Evolutionary conservation across 2,888 invertebrate species (phyloP).

Genomic region (Nomada fabriciana): DNA sequence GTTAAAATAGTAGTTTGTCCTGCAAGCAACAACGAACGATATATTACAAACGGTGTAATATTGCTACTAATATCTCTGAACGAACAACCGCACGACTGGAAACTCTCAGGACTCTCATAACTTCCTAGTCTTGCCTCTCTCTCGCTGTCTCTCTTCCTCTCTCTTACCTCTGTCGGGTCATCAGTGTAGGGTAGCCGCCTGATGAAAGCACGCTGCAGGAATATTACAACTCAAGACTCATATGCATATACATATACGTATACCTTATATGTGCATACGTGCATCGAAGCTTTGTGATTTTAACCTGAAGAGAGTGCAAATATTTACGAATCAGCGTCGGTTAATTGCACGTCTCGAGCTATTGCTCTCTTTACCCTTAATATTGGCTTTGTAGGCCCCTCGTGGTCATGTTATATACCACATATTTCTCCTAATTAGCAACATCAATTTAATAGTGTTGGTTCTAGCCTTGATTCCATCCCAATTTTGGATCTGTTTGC

Average conservation of each 20-base stretch:
- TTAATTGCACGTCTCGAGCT: constrained; percentile 32
- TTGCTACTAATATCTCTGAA: constrained; percentile 69
- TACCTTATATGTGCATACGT: neutral
- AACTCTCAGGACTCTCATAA: constrained; percentile 75
- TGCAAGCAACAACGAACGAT: constrained; percentile 50
- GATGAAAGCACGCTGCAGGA: constrained; percentile 23
- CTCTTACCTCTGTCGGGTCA: constrained; percentile 4
- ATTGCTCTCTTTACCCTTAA: constrained; percentile 25
- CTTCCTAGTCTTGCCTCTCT: constrained; percentile 60
- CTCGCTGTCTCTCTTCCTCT: neutral
- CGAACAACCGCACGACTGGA: constrained; percentile 38
- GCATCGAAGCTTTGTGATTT: constrained; percentile 21
- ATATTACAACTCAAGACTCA: constrained; percentile 43
- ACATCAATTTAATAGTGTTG: constrained; percentile 17
- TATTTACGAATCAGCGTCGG: constrained; percentile 42
- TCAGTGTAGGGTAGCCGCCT: constrained; percentile 10
- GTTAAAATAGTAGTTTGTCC: constrained; percentile 43
- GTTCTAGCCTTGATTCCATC: neutral
- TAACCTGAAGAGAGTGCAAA: constrained; percentile 35
- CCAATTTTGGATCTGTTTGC: neutral
- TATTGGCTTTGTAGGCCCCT: neutral
- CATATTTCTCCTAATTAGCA: constrained; percentile 20
- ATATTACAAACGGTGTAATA: constrained; percentile 69
- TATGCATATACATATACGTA: neutral
- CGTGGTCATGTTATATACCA: neutral